Base-by-base conservation (phyloP, 2,888 invertebrate genomes). In the Himalopsyche anomala region DNA sequence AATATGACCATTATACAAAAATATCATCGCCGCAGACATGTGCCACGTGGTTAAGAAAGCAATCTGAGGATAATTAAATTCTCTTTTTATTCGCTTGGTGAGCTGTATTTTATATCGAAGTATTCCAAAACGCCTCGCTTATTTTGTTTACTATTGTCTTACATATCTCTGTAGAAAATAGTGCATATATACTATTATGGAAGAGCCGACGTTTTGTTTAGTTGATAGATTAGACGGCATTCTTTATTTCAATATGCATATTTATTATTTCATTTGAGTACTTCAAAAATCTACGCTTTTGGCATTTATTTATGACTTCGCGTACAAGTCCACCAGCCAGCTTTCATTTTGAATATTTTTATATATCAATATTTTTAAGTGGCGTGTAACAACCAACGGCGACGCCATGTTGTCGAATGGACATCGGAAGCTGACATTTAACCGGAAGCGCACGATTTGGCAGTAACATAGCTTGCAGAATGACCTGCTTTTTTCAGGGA, bases 371-470 rank as follows among this genome's bases (percentile, higher is more conserved):
- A 74, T 74, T 36, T 69, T 36, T 74, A 74, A 74, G 74, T 74
- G 36, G 36, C 36, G 2, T 28, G 28, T 28, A 28, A 28, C 28
- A 38, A 3, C 15, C 38, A 36, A 36, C 38, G 36, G 38, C 38
- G 74, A 36, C 74, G 74, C 74, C 74, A 12, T 38, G 38, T 12
- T 74, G 74, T 36, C 74, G 74, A 74, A 36, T 38, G 36, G 74
- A 74, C 36, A 74, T 74, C 36, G 74, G 74, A 74, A 74, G 74
- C 74, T 74, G 74, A 36, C 74, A 74, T 74, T 74, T 74, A 74
- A 36, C 38, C 36, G 38, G 36, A 38, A 74, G 36, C 74, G 36
- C 38, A 74, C 74, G 74, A 74, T 74, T 36, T 38, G 36, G 38
- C 38, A 38, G 74, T 74, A 36, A 74, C 28, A 69, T 11, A 74